A percentile compares a stretch with the other conserved stretches of the same genome.
These are phyloP conservation scores for Benthosema pterotum DNA, from an alignment of 2,797 vertebrate species.

Conservation along the genomic window DNA sequence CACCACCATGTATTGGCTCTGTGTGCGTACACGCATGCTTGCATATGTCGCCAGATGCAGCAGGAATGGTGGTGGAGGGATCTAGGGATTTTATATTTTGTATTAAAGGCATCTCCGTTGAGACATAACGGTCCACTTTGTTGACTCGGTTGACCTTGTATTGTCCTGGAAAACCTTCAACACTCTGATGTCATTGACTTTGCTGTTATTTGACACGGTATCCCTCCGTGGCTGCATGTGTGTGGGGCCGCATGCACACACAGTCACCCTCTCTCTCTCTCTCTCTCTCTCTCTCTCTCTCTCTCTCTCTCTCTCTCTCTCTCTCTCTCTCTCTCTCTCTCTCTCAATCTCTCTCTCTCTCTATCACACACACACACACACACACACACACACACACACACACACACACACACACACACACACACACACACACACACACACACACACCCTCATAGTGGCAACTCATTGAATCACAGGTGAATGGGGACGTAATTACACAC, in stretches of 20 bases:
- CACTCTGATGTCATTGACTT: slow-evolving; percentile 39
- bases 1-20: too few relatives aligned
- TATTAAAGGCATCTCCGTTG: slow-evolving; percentile 47
- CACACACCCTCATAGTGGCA: neutral
- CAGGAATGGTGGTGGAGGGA: slow-evolving; percentile 47
- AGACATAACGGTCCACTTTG: slow-evolving; percentile 69
- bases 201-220: slow-evolving; percentile 12
- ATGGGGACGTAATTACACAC: slow-evolving; percentile 1
- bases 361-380: slow-evolving; percentile 27
- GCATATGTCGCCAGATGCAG: slow-evolving; percentile 58
- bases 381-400: slow-evolving; percentile 21
- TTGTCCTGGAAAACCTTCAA: slow-evolving; percentile 56
- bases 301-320: too few relatives aligned
- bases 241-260: neutral
- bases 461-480: neutral
- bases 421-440: slow-evolving; percentile 20
- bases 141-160: slow-evolving; percentile 61
- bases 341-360: too few relatives aligned
- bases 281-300: too few relatives aligned
- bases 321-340: too few relatives aligned
- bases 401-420: slow-evolving; percentile 19
- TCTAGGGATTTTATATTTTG: slow-evolving; percentile 37
- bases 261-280: too few relatives aligned
- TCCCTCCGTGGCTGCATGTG: neutral
- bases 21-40: slow-evolving; percentile 43